A percentile compares a stretch with the other conserved stretches of the same genome.
Evolutionary conservation across 2,888 invertebrate genomes (phyloP).

Genomic region (Zelleria hepariella): DNA sequence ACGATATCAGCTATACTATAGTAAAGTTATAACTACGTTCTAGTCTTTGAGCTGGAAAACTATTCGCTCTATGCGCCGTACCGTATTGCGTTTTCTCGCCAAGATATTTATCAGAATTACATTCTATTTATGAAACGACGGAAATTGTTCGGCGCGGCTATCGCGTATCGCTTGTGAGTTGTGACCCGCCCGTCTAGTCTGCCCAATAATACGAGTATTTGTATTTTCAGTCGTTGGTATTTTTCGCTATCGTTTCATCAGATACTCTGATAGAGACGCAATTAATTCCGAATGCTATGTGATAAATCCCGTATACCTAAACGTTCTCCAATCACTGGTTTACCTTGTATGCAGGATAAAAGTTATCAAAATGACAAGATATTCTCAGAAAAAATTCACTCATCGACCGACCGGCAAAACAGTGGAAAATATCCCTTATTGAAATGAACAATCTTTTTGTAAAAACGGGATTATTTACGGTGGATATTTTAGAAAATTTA

Average conservation of each 20-base stretch:
- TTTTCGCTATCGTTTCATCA: not conserved
- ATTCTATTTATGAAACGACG: not conserved
- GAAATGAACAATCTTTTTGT: too few species aligned
- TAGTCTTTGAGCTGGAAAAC: not conserved
- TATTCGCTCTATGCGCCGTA: not conserved
- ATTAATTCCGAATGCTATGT: too few species aligned
- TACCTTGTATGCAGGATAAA: too few species aligned
- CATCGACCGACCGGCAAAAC: too few species aligned
- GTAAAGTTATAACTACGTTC: too few species aligned
- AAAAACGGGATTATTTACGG: too few species aligned
- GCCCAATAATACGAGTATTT: not conserved
- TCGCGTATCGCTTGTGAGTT: not conserved
- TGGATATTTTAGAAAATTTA: too few species aligned
- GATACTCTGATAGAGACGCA: not conserved
- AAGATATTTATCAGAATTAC: not conserved
- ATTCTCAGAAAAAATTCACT: too few species aligned
- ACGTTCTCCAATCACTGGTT: too few species aligned
- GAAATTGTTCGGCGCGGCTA: not conserved
- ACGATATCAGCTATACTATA: not conserved
- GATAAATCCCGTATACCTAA: too few species aligned
- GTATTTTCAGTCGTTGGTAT: not conserved
- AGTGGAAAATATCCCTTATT: too few species aligned
- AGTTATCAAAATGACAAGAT: too few species aligned
- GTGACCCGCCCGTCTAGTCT: not conserved
- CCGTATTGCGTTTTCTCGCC: not conserved